Evolutionary conservation across 1,140 invertebrate species (phyloP).

Genomic region (Pectinophora gossypiella): DNA sequence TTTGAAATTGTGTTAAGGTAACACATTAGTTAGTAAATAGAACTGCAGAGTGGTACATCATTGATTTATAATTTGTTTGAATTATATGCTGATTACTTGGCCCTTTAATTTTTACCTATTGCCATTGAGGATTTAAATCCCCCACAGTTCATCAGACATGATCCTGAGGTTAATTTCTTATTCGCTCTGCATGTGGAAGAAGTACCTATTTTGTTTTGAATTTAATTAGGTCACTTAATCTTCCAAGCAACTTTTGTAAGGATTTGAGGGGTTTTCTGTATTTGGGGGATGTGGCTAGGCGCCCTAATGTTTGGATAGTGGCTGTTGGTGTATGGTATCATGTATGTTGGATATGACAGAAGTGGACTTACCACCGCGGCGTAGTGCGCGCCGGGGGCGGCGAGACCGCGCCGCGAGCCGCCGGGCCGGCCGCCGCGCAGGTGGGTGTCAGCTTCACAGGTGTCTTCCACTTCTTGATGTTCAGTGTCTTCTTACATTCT

Average conservation of each 20-base stretch:
- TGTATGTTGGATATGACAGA: constrained; percentile 75
- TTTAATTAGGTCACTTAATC: no score
- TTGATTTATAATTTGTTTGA: no score
- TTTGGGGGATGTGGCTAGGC: no score
- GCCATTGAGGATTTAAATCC: not conserved
- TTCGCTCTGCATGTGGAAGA: constrained; percentile 32
- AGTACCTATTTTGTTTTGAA: no score
- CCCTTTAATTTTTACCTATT: not conserved
- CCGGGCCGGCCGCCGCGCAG: constrained; percentile 46
- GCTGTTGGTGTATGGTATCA: constrained; percentile 21
- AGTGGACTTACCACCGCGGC: constrained; percentile 87
- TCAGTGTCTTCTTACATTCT: constrained; percentile 49
- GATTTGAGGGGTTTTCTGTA: no score
- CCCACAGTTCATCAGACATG: no score
- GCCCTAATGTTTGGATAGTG: no score
- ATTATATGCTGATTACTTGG: constrained; percentile 1
- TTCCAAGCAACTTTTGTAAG: no score
- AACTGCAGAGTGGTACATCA: constrained; percentile 59
- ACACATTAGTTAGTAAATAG: constrained; percentile 35
- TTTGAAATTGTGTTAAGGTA: not conserved
- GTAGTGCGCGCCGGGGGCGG: constrained; percentile 82
- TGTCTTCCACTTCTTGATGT: constrained; percentile 38
- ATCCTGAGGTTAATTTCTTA: no score
- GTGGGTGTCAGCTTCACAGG: constrained; percentile 36
- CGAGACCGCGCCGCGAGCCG: constrained; percentile 35